Conservation (phyloP, 2,797 vertebrate genomes). For the Dermochelys coriacea region DNA sequence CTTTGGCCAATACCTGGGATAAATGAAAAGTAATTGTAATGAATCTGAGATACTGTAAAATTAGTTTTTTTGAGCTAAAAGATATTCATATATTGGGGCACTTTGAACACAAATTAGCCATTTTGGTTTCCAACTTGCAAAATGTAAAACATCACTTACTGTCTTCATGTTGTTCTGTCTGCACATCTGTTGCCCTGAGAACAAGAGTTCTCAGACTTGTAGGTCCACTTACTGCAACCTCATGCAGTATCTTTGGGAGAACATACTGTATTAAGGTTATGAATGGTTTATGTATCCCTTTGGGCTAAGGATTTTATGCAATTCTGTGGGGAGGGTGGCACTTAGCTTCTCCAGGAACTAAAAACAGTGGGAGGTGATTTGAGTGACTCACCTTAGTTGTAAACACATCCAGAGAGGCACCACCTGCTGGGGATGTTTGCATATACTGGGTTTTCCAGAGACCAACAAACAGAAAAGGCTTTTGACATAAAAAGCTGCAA, state of each 20-base stretch:
- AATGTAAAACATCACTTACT: not conserved
- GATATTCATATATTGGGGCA: not conserved
- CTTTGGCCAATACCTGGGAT: not conserved
- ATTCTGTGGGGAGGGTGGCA: not conserved
- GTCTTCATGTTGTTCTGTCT: not conserved
- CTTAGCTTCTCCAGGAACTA: not conserved
- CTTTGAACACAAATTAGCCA: not conserved
- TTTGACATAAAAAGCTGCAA: not conserved
- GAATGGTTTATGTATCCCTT: not conserved
- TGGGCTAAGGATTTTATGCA: not conserved
- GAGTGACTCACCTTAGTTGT: not conserved
- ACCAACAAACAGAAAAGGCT: not conserved
- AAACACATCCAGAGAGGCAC: not conserved
- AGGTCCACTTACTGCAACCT: not conserved
- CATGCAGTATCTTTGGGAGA: not conserved
- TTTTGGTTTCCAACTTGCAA: not conserved
- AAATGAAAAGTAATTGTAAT: fast-evolving
- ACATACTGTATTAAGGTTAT: not conserved
- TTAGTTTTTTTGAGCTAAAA: not conserved
- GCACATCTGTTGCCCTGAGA: not conserved
- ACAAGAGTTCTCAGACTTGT: not conserved
- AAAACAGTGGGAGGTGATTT: not conserved
- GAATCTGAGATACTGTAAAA: not conserved
- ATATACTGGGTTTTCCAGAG: not conserved
- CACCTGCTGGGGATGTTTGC: not conserved